Conservation (phyloP, 2,888 invertebrate species). For the Eumerus sabulonum region DNA sequence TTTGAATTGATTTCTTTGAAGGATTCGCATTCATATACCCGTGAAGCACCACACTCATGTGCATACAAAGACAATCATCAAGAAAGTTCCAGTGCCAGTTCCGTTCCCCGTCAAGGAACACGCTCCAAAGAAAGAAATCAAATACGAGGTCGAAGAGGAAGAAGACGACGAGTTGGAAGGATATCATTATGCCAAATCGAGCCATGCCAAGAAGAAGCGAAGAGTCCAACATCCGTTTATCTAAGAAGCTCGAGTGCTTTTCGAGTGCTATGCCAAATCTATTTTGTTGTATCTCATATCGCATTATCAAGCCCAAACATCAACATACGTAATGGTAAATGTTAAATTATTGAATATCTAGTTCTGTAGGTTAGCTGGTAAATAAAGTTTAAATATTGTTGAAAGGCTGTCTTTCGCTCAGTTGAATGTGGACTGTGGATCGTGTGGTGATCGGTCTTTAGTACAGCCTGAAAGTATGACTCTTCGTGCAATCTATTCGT, state of each 20-base stretch:
- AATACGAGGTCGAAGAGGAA: conserved; percentile 72
- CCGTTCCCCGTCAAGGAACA: conserved; percentile 77
- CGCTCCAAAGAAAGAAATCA: conserved; percentile 54
- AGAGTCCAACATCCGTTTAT: conserved; percentile 76
- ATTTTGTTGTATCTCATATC: background rate
- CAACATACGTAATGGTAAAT: no score
- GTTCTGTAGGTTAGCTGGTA: conserved; percentile 29
- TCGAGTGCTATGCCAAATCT: conserved; percentile 36
- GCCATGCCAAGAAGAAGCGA: conserved; percentile 74
- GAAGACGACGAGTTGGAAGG: conserved; percentile 77
- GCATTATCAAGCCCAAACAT: background rate
- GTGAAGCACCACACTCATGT: conserved; percentile 79
- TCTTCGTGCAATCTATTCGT: no score
- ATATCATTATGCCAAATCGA: conserved; percentile 73
- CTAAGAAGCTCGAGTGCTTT: conserved; percentile 55
- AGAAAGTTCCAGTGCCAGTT: conserved; percentile 78
- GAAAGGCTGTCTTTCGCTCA: background rate
- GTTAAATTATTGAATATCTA: conserved; percentile 51
- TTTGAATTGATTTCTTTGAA: background rate
- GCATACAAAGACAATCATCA: conserved; percentile 78
- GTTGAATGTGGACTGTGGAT: conserved; percentile 15
- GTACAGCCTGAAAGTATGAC: no score
- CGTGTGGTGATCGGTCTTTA: background rate
- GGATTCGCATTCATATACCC: conserved; percentile 69
- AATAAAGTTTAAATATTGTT: background rate